phyloP scores from a whole-genome alignment of 2,888 invertebrate genomes.

The Sinohyriopsis cumingii region DNA sequence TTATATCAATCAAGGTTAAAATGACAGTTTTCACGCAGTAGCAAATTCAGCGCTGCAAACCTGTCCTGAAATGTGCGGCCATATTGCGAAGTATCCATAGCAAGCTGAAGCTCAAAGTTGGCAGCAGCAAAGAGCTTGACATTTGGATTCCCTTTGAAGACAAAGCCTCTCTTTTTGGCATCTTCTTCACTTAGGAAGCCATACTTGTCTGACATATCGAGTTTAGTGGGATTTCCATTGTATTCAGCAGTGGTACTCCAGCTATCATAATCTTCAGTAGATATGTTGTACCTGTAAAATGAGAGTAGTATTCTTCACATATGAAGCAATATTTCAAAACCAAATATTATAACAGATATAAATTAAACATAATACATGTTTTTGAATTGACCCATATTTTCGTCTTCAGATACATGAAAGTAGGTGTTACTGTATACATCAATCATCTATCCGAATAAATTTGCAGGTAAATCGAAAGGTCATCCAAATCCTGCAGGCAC shows the following conservation, averaged over 20 bases:
- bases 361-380: too few relatives aligned
- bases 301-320: too few relatives aligned
- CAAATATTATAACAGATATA: too few relatives aligned
- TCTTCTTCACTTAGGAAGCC: conserved; percentile 47
- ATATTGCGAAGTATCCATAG: conserved; percentile 70
- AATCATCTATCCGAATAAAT: neutral
- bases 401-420: too few relatives aligned
- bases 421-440: neutral
- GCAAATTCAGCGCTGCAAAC: conserved; percentile 33
- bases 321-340: too few relatives aligned
- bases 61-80: conserved; percentile 71
- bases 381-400: too few relatives aligned
- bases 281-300: conserved; percentile 68
- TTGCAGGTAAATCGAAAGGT: neutral
- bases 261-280: conserved; percentile 67
- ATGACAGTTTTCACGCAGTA: neutral
- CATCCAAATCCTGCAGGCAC: neutral
- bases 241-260: conserved; percentile 61
- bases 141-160: conserved; percentile 66
- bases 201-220: conserved; percentile 53
- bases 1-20: too few relatives aligned
- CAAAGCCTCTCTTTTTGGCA: conserved; percentile 62
- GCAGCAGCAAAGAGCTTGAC: conserved; percentile 66
- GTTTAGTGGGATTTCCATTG: conserved; percentile 41
- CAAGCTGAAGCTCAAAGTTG: conserved; percentile 62